Conservation (phyloP, 2,797 vertebrate genomes). For the Molothrus aeneus region DNA sequence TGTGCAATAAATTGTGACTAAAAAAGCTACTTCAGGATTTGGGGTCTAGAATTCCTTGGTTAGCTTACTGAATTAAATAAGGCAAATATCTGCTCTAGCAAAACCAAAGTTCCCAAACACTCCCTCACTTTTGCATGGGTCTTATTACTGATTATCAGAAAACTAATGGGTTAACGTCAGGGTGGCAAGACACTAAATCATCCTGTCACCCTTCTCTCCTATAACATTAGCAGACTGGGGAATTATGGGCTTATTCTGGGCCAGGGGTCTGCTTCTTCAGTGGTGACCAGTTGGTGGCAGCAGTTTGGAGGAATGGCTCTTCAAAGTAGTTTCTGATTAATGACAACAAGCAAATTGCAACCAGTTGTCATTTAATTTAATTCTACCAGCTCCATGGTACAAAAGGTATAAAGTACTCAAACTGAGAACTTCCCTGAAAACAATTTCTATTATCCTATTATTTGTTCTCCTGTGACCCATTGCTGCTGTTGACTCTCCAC, state of each 20-base stretch:
- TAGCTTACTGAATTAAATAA: background rate
- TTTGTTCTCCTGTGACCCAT: background rate
- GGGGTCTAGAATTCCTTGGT: background rate
- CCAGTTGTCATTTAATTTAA: background rate
- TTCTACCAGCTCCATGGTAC: background rate
- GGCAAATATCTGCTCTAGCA: background rate
- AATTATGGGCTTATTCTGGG: background rate
- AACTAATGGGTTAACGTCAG: background rate
- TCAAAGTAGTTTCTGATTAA: constrained; percentile 14
- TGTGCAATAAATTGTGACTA: background rate
- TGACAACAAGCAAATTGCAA: background rate
- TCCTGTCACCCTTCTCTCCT: background rate
- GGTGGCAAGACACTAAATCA: background rate
- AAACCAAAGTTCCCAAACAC: background rate
- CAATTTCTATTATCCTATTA: constrained; percentile 32
- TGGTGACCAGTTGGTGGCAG: background rate
- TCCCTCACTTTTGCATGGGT: background rate
- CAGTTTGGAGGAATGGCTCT: background rate
- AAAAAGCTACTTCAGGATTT: constrained; percentile 4
- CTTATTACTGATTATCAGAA: background rate
- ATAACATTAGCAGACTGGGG: background rate
- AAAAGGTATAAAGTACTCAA: background rate
- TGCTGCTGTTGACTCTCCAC: background rate
- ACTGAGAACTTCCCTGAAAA: constrained; percentile 19
- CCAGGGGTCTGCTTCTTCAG: background rate